phyloP scores from a whole-genome alignment of 2,888 invertebrate genomes.

The Napeogenes inachia region DNA sequence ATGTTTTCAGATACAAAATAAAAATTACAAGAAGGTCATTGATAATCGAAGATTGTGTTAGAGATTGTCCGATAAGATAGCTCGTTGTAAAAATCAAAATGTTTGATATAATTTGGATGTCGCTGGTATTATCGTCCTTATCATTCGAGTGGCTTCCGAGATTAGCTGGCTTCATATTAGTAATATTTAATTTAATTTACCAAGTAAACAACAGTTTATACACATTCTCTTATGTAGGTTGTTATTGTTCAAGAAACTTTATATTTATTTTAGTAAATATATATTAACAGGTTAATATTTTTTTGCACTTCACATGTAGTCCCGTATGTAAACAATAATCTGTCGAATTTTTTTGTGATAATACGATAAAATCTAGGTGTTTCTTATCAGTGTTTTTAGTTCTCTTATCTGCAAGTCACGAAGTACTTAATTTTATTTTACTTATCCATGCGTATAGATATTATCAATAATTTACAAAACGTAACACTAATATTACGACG shows the following conservation, averaged over 20 bases:
- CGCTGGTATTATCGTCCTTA: constrained; percentile 23
- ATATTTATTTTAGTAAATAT: too few relatives aligned
- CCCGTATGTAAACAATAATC: too few relatives aligned
- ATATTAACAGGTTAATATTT: too few relatives aligned
- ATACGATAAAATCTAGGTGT: constrained; percentile 13
- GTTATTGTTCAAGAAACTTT: too few relatives aligned
- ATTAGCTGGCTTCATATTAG: constrained; percentile 10
- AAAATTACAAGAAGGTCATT: constrained; percentile 14
- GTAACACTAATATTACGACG: too few relatives aligned
- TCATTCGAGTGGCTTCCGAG: constrained; percentile 24
- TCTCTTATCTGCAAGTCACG: constrained; percentile 17
- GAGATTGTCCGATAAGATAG: constrained; percentile 26
- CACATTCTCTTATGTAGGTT: too few relatives aligned
- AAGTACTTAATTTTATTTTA: constrained; percentile 21
- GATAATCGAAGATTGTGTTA: constrained; percentile 21
- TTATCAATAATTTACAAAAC: not conserved
- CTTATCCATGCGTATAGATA: constrained; percentile 1
- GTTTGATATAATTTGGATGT: constrained; percentile 32
- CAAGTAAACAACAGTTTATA: not conserved
- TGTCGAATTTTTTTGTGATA: not conserved
- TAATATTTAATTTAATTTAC: not conserved
- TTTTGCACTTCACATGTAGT: too few relatives aligned
- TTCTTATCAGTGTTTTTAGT: constrained; percentile 20
- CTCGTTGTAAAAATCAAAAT: constrained; percentile 32
- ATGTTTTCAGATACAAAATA: not conserved